Percentiles rank a stretch among this genome's conserved stretches.
These are phyloP conservation scores for Steromphala cineraria DNA, from an alignment of 2,888 invertebrate species.

Conservation along the genomic window DNA sequence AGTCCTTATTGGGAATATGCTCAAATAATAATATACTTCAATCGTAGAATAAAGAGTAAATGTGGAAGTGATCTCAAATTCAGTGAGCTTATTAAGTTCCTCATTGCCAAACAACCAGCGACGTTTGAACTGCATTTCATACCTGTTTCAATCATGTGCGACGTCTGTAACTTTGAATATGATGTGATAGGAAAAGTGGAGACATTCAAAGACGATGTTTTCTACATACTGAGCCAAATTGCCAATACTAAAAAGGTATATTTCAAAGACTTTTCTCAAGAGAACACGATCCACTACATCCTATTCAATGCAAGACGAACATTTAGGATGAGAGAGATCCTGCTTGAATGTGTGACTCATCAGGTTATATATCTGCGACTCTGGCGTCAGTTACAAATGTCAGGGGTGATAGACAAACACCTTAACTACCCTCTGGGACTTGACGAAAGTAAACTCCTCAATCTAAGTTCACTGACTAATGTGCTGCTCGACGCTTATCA, in stretches of 20 bases:
- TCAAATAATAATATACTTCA: neutral
- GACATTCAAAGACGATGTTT: neutral
- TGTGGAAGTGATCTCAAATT: neutral
- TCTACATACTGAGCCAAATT: neutral
- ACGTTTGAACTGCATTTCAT: neutral
- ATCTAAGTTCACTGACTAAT: neutral
- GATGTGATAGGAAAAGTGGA: neutral
- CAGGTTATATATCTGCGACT: neutral
- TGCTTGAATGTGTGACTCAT: neutral
- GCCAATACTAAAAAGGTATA: neutral
- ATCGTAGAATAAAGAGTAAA: neutral
- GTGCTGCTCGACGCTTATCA: neutral
- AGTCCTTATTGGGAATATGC: neutral
- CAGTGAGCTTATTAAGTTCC: neutral
- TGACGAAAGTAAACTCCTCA: neutral
- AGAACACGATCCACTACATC: neutral
- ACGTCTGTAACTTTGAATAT: neutral
- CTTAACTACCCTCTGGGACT: neutral
- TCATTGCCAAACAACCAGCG: neutral
- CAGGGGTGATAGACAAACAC: neutral
- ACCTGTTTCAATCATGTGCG: neutral
- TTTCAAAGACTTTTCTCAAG: neutral
- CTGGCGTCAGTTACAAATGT: no score
- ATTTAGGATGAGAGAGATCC: neutral
- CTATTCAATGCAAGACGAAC: neutral